A percentile compares a stretch with the other conserved stretches of the same genome.
phyloP scores from a whole-genome alignment of 1,140 invertebrate genomes.

The Ostrea denselamellosa region DNA sequence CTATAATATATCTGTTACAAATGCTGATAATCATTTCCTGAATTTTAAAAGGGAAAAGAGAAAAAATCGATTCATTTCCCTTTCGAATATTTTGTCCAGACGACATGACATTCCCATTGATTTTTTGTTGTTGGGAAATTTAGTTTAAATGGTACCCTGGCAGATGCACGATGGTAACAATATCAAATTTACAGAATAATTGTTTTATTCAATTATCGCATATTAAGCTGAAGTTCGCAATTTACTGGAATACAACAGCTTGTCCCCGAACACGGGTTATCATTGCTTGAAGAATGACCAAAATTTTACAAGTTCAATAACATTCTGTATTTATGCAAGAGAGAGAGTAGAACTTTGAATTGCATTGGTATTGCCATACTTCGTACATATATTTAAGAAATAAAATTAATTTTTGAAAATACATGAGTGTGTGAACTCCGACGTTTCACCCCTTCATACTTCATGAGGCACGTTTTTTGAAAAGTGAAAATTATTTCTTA shows the following conservation, averaged over 20 bases:
- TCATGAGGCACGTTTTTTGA: too few species aligned
- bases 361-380: too few species aligned
- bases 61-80: conserved; percentile 15
- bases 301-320: too few species aligned
- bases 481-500: too few species aligned
- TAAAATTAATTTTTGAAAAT: too few species aligned
- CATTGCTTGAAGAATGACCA: too few species aligned
- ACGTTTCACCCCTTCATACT: too few species aligned
- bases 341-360: too few species aligned
- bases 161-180: conserved; percentile 20
- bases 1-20: conserved; percentile 3
- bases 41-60: not conserved
- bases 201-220: conserved; percentile 31
- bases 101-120: conserved; percentile 11
- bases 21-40: not conserved
- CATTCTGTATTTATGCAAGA: too few species aligned
- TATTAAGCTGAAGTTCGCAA: not conserved
- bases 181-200: conserved; percentile 34
- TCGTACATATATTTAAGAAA: too few species aligned
- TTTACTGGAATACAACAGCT: not conserved
- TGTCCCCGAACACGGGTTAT: not conserved
- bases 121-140: not conserved
- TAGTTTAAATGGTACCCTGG: not conserved
- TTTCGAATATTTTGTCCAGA: conserved; percentile 2
- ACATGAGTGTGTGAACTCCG: too few species aligned